Evolutionary conservation across 2,113 vertebrate species (phyloP), one percentile per base, ranked within the genome.

Genomic region (Mystacornis crossleyi): DNA sequence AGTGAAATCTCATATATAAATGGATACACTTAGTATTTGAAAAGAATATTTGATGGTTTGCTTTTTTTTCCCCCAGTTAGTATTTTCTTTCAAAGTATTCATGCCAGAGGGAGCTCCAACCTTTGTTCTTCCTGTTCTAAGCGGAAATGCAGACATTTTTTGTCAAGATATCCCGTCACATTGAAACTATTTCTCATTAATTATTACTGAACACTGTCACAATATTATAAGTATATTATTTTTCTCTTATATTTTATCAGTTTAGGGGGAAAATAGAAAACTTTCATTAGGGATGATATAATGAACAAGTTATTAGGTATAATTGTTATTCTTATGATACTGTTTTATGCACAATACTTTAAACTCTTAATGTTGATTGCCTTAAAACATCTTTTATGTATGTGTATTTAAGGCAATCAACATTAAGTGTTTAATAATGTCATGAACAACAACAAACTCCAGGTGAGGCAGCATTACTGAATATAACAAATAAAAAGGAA

Each of bases 31-130:
- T 74, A 36, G 3, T 80, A 64, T 33, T 64, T 2, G 4, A 74
- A 62, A 3, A 57, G 8, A 66, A 61, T 10, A 6, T 36, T 54
- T 70, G 4, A 19, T n/a, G 6, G 11, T 42, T 77, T 80, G 9
- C 0, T 2, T 5, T 28, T 65, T 75, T 67, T 79, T 9, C 0
- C n/a, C 11, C 6, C 14, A 14, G 2, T 20, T 48, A 53, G 6
- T 42, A 34, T 24, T 80, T 88, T 70, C 9, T 83, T 80, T 38
- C 38, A 65, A 28, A 88, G 60, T 70, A 53, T 65, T 64, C 6
- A 13, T 80, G 45, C 17, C 31, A 64, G 17, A 64, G 10, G 6
- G 12, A 47, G 4, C 3, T 86, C 64, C 33, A 86, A 34, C 4
- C 43, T 55, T 51, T 72, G 5, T 40, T 17, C 6, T 67, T 61